Base-by-base conservation (phyloP, 2,113 vertebrate genomes). In the Carassius carassius region DNA sequence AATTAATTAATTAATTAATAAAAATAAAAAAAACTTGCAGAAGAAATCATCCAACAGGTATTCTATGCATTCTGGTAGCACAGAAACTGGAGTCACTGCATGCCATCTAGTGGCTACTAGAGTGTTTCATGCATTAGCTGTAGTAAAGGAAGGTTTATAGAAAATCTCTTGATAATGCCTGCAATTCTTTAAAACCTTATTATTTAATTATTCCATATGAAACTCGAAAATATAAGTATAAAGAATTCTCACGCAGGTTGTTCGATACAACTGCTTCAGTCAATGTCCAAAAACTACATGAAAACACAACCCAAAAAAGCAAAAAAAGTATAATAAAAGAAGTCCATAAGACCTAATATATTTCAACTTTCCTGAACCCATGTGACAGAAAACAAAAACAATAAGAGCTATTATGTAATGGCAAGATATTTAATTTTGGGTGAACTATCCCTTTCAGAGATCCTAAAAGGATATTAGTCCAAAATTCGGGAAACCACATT, bases 31-130 rank as follows among this genome's bases (percentile, higher is more conserved):
- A 12, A 47, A 12, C 44, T 12, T 47, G 44, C 44, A 51, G 49
- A 17, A 54, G 16, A 54, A 54, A 54, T 1, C 51, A 51, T 51
- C 49, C 2, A 3, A 51, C 51, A 1, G 51, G 51, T n/a, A 44
- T 41, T 41, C 7, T 9, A 41, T 41, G 4, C 16, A 35, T 17
- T 32, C 4, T 51, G 41, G 44, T 9, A 63, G 14, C 29, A 78
- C 12, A 3, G 12, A 84, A 81, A 69, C 6, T 81, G 29, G 21
- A 76, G 72, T 73, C 54, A 58, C 37, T 63, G 3, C 25, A 21
- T 78, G 51, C 72, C 86, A 87, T 44, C 86, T 87, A 72, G 78
- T 82, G 86, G 85, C 19, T 70, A 44, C 49, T 35, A 21, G 21
- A 35, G 69, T 60, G n/a, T 58, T 60, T 19, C 44, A 74, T 32